Percentiles rank a stretch among this genome's conserved stretches.
These are phyloP conservation scores for Chrosomus eos DNA, from an alignment of 2,797 vertebrate genomes.

Conservation along the genomic window DNA sequence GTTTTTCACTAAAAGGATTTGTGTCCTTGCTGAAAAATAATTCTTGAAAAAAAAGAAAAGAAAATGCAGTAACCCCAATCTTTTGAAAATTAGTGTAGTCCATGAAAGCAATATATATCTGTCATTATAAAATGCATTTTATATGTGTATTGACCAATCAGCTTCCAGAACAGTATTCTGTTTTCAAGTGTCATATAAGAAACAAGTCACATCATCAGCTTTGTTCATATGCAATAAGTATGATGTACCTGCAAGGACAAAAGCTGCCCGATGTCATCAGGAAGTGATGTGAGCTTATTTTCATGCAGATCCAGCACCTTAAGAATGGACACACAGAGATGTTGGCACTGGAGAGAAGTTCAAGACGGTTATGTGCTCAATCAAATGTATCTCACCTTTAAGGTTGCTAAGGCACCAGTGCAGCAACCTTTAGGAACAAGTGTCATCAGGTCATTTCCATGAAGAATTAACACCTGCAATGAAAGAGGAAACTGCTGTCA, in stretches of 20 bases:
- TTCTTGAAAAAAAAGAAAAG: too few relatives aligned
- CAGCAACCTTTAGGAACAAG: constrained; percentile 88
- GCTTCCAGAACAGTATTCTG: not conserved
- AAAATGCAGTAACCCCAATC: not conserved
- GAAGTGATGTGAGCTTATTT: constrained; percentile 86
- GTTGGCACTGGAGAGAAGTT: not conserved
- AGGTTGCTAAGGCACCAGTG: constrained; percentile 79
- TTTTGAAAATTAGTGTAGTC: not conserved
- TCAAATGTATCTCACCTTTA: constrained; percentile 83
- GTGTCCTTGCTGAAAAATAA: not conserved
- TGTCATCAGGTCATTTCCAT: constrained; percentile 85
- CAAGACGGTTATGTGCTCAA: not conserved
- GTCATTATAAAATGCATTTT: not conserved
- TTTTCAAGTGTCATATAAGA: not conserved
- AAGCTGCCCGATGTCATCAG: constrained; percentile 87
- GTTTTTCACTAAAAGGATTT: not conserved
- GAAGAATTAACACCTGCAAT: constrained; percentile 89
- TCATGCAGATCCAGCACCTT: constrained; percentile 94
- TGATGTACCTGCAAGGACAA: constrained; percentile 82
- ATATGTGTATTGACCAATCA: not conserved
- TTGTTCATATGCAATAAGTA: not conserved
- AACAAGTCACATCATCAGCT: not conserved
- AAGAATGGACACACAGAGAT: constrained; percentile 30
- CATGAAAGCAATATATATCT: not conserved
- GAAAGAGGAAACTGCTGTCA: constrained; percentile 2